These are phyloP conservation scores for Mylabris phalerata DNA, from an alignment of 1,140 invertebrate genomes.

Conservation along the genomic window DNA sequence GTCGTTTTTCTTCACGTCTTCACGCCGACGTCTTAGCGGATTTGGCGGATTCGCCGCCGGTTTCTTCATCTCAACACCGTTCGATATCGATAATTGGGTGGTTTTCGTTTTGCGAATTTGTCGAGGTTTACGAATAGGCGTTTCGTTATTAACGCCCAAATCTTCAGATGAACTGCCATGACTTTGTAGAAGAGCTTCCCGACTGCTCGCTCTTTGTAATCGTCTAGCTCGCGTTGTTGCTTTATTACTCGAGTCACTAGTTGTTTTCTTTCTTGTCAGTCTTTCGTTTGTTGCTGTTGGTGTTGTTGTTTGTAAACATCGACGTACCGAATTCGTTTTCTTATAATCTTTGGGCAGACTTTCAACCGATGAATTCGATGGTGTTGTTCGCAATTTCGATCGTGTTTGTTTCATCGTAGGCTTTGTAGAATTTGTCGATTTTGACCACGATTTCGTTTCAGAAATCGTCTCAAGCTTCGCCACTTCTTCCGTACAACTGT, in stretches of 20 bases:
- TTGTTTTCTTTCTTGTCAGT: constrained; percentile 21
- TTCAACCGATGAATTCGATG: constrained; percentile 44
- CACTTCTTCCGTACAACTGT: constrained; percentile 35
- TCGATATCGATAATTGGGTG: constrained; percentile 28
- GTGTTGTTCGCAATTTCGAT: constrained; percentile 30
- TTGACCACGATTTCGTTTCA: constrained; percentile 42
- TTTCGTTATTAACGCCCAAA: constrained; percentile 37
- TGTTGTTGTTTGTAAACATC: background rate
- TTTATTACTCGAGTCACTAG: constrained; percentile 20
- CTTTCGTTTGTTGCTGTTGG: constrained; percentile 11
- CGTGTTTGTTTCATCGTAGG: constrained; percentile 16
- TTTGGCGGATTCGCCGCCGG: constrained; percentile 10
- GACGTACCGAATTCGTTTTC: constrained; percentile 11
- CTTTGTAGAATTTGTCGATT: constrained; percentile 10
- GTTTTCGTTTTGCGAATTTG: constrained; percentile 35
- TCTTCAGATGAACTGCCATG: constrained; percentile 48
- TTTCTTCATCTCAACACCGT: constrained; percentile 34
- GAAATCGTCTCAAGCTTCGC: constrained; percentile 44
- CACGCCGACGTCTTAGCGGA: constrained; percentile 17
- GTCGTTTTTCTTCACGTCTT: constrained; percentile 21
- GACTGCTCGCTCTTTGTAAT: constrained; percentile 45
- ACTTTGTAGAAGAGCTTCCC: constrained; percentile 43
- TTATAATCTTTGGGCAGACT: constrained; percentile 31
- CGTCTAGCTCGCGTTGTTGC: constrained; percentile 41
- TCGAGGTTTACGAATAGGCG: constrained; percentile 35